Evolutionary conservation across 2,797 vertebrate genomes (phyloP).

Genomic region (Sandelia bainsii): DNA sequence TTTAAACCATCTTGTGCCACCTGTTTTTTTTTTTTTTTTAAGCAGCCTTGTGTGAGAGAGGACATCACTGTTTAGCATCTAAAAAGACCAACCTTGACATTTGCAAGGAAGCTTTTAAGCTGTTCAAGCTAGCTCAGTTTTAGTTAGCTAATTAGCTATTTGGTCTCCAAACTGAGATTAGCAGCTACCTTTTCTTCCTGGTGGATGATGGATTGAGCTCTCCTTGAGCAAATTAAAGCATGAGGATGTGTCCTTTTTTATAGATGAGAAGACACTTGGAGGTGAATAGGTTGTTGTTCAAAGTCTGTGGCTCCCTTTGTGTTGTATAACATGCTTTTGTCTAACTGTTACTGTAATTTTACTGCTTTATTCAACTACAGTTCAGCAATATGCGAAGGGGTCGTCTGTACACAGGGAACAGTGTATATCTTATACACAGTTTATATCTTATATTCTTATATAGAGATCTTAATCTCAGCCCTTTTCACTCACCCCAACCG

Average conservation of each 20-base stretch:
- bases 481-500: too few species aligned
- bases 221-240: slow-evolving; percentile 1
- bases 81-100: background rate
- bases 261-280: background rate
- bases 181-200: background rate
- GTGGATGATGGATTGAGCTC: background rate
- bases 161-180: background rate
- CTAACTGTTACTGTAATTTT: background rate
- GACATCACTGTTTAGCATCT: too few species aligned
- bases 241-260: background rate
- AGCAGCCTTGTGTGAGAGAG: too few species aligned
- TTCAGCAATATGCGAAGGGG: background rate
- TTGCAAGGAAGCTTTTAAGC: background rate
- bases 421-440: too few species aligned
- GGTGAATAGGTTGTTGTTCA: background rate
- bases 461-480: too few species aligned
- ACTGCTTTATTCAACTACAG: background rate
- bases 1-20: too few species aligned
- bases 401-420: background rate
- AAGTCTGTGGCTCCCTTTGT: background rate
- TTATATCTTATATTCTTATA: too few species aligned
- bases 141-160: background rate
- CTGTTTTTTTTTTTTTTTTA: too few species aligned
- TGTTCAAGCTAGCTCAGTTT: background rate
- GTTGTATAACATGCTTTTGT: background rate